These are phyloP conservation scores for Porites rus DNA, from an alignment of 92 coral and sea anemone genomes.

Conservation along the genomic window DNA sequence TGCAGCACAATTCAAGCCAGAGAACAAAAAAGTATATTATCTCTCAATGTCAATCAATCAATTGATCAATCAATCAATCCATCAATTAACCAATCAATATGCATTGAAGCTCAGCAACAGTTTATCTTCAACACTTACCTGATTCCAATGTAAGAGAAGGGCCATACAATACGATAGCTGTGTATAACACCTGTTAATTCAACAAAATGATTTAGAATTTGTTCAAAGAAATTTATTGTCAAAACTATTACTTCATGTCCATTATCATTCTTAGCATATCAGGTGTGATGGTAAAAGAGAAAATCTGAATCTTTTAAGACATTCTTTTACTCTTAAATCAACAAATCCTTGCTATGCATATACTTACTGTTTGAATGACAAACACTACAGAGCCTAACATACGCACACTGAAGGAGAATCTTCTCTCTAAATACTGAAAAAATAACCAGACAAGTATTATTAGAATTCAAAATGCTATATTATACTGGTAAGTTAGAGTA, in stretches of 20 bases:
- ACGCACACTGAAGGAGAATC: constrained; percentile 76
- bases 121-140: constrained; percentile 25
- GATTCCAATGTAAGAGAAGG: constrained; percentile 80
- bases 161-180: constrained; percentile 78
- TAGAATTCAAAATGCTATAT: background rate
- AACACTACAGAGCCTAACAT: constrained; percentile 70
- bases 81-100: background rate
- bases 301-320: no score
- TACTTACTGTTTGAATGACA: constrained; percentile 74
- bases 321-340: no score
- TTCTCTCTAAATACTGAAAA: constrained; percentile 71
- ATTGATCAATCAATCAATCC: background rate
- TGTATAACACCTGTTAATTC: constrained; percentile 56
- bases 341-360: no score
- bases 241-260: no score
- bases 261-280: no score
- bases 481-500: no score
- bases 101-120: background rate
- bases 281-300: no score
- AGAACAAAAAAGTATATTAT: no score
- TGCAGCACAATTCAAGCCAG: background rate
- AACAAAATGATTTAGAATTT: background rate
- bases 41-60: background rate
- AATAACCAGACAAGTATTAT: background rate
- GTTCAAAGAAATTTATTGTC: no score